These are phyloP conservation scores for Himalopsyche phryganea DNA, from an alignment of 1,140 invertebrate genomes.

Conservation along the genomic window DNA sequence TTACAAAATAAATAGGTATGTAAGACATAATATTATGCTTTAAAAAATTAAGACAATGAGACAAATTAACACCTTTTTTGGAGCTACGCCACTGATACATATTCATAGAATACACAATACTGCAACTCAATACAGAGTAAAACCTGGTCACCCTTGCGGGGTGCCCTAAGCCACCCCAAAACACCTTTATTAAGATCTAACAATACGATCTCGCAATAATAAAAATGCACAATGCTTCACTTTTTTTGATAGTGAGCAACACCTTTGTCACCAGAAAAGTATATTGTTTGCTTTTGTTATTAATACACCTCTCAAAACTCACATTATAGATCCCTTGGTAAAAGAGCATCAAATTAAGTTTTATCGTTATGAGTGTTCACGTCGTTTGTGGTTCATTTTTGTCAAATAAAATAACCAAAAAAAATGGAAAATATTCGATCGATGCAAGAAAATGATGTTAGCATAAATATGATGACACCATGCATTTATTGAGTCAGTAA, in stretches of 20 bases:
- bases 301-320: slow-evolving; percentile 18
- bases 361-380: too few relatives aligned
- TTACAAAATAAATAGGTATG: too few relatives aligned
- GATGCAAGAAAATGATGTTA: too few relatives aligned
- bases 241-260: slow-evolving; percentile 14
- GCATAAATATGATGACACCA: too few relatives aligned
- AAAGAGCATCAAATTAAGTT: slow-evolving; percentile 20
- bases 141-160: slow-evolving; percentile 10
- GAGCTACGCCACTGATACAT: not conserved
- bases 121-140: not conserved
- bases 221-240: slow-evolving; percentile 6
- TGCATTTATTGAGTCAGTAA: too few relatives aligned
- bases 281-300: slow-evolving; percentile 18
- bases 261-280: slow-evolving; percentile 16
- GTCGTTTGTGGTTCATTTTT: too few relatives aligned
- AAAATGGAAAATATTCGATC: too few relatives aligned
- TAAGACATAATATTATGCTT: too few relatives aligned
- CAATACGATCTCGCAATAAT: slow-evolving; percentile 12
- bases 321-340: slow-evolving; percentile 11
- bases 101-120: not conserved
- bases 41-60: too few relatives aligned
- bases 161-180: slow-evolving; percentile 24
- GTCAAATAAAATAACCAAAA: too few relatives aligned
- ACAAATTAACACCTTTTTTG: too few relatives aligned
- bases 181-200: slow-evolving; percentile 22